These are phyloP conservation scores for Coenonympha glycerion DNA, from an alignment of 2,888 invertebrate species.

Conservation along the genomic window DNA sequence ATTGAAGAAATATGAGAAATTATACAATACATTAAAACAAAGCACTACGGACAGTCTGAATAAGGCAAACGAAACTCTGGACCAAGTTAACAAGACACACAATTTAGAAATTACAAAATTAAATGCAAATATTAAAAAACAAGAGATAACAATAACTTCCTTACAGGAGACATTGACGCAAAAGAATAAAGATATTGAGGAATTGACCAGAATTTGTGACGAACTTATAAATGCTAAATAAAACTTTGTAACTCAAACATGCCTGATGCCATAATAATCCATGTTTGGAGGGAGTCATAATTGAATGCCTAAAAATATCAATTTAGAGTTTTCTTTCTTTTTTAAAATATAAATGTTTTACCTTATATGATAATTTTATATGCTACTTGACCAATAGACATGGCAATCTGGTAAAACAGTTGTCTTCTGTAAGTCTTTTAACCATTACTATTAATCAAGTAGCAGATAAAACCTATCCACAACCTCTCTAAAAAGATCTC, in stretches of 20 bases:
- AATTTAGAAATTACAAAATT: slow-evolving; percentile 87
- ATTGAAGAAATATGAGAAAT: slow-evolving; percentile 83
- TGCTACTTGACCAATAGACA: no score
- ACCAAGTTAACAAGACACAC: slow-evolving; percentile 81
- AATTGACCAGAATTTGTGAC: slow-evolving; percentile 93
- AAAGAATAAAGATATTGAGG: slow-evolving; percentile 91
- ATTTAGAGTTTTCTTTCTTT: no score
- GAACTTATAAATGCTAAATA: slow-evolving; percentile 83
- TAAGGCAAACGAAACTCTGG: slow-evolving; percentile 84
- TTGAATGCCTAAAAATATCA: no score
- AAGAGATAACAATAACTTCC: slow-evolving; percentile 89
- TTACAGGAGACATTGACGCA: slow-evolving; percentile 88
- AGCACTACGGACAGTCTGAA: slow-evolving; percentile 89
- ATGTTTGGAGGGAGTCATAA: no score
- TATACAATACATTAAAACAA: slow-evolving; percentile 88
- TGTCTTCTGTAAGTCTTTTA: no score
- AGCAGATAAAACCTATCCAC: no score
- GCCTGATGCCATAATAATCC: no score
- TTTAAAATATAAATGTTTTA: no score
- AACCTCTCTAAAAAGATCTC: no score
- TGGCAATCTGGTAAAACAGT: no score
- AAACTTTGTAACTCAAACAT: slow-evolving; percentile 49
- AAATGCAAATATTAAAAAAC: slow-evolving; percentile 89
- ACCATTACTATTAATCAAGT: no score
- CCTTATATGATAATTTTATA: no score